These are phyloP conservation scores for Caenorhabditis angaria DNA, from an alignment of 2,888 invertebrate species.

Conservation along the genomic window DNA sequence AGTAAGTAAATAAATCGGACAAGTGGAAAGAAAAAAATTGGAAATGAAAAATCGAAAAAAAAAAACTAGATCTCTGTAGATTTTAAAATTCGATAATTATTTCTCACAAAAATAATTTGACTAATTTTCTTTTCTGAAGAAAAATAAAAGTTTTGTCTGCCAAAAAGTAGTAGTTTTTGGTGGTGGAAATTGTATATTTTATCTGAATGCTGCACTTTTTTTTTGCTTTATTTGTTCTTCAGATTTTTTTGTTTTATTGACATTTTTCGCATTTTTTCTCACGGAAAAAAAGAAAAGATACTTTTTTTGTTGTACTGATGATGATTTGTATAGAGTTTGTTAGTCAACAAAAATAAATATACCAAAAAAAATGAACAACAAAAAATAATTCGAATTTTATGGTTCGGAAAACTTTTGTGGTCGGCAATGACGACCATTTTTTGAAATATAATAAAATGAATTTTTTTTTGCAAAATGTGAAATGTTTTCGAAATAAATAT, in stretches of 20 bases:
- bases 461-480: background rate
- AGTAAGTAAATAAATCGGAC: too few relatives aligned
- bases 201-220: conserved; percentile 1
- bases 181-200: background rate
- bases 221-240: background rate
- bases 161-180: background rate
- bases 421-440: conserved; percentile 1
- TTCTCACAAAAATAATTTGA: background rate
- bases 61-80: background rate
- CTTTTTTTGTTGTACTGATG: too few relatives aligned
- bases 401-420: background rate
- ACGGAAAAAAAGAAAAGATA: background rate
- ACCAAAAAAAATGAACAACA: background rate
- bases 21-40: too few relatives aligned
- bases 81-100: conserved; percentile 1
- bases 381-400: background rate
- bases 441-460: background rate
- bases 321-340: too few relatives aligned
- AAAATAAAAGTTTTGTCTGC: too few relatives aligned
- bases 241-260: conserved; percentile 3
- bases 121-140: too few relatives aligned
- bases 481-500: too few relatives aligned
- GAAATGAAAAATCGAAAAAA: too few relatives aligned
- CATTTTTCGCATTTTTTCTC: conserved; percentile 4
- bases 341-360: background rate